phyloP scores from a whole-genome alignment of 1,140 invertebrate genomes.

The Orchesella cincta region DNA sequence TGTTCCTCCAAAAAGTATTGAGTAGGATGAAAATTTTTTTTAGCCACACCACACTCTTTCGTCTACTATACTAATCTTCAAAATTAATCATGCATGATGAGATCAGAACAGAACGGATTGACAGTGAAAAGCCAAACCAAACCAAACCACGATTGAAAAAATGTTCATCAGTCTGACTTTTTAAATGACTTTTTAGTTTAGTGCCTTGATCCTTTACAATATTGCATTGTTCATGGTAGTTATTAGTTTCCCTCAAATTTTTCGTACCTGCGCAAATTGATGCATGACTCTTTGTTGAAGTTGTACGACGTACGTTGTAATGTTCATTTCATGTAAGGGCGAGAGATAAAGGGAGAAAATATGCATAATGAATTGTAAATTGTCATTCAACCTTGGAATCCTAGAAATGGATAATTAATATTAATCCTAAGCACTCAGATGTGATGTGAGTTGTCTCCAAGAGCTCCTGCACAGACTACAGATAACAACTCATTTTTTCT shows the following conservation, averaged over 20 bases:
- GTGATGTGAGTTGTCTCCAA: no score
- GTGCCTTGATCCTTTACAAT: no score
- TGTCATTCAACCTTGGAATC: conserved; percentile 15
- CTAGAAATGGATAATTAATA: conserved; percentile 30
- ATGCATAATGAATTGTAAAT: conserved; percentile 20
- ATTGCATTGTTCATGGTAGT: no score
- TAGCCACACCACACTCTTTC: background rate
- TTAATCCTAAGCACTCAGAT: no score
- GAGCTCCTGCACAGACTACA: background rate
- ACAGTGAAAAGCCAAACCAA: conserved; percentile 16
- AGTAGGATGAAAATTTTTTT: background rate
- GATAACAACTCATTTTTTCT: background rate
- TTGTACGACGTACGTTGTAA: no score
- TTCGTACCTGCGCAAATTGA: no score
- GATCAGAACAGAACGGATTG: conserved; percentile 15
- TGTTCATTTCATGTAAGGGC: background rate
- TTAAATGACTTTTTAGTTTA: conserved; percentile 26
- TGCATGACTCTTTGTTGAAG: background rate
- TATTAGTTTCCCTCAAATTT: no score
- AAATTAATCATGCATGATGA: conserved; percentile 30
- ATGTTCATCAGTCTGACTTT: background rate
- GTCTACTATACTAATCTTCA: background rate
- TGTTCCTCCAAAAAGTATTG: background rate
- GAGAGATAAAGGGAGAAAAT: background rate
- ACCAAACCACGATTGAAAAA: conserved; percentile 1